phyloP scores from a whole-genome alignment of 2,888 invertebrate species.

The Netelia virgata region DNA sequence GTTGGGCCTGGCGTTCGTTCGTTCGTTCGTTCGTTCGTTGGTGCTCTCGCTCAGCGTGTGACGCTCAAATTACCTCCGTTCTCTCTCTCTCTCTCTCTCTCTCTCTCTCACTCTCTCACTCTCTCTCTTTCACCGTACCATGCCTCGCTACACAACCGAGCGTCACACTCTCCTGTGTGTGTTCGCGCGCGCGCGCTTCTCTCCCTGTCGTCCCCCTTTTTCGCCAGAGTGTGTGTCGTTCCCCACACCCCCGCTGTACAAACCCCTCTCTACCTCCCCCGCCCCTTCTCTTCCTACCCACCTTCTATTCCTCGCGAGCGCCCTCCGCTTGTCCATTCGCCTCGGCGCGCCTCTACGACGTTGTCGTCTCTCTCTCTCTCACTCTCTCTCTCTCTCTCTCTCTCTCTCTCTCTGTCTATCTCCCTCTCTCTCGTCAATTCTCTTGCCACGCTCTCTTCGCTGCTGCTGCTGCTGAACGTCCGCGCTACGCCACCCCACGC shows the following conservation, averaged over 20 bases:
- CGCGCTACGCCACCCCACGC: slow-evolving; percentile 71
- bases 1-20: slow-evolving; percentile 80
- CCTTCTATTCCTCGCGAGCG: slow-evolving; percentile 40
- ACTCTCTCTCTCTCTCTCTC: slow-evolving; percentile 48
- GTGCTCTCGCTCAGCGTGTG: slow-evolving; percentile 82
- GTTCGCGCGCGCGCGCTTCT: slow-evolving; percentile 53
- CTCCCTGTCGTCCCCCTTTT: slow-evolving; percentile 67
- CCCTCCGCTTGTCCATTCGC: slow-evolving; percentile 63
- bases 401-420: slow-evolving; percentile 61
- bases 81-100: slow-evolving; percentile 68
- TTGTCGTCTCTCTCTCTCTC: slow-evolving; percentile 59
- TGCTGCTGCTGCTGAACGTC: slow-evolving; percentile 61
- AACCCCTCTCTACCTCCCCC: slow-evolving; percentile 50
- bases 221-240: slow-evolving; percentile 60
- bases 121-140: slow-evolving; percentile 16
- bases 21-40: slow-evolving; percentile 81
- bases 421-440: slow-evolving; percentile 61
- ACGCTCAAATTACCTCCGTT: slow-evolving; percentile 84
- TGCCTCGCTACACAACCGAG: slow-evolving; percentile 16
- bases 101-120: slow-evolving; percentile 43
- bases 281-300: slow-evolving; percentile 1
- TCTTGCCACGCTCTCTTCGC: slow-evolving; percentile 52
- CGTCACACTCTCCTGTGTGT: slow-evolving; percentile 48
- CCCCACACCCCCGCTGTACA: slow-evolving; percentile 26
- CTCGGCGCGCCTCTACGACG: slow-evolving; percentile 70